Conservation (phyloP, 2,113 vertebrate genomes). For the Otis tarda region DNA sequence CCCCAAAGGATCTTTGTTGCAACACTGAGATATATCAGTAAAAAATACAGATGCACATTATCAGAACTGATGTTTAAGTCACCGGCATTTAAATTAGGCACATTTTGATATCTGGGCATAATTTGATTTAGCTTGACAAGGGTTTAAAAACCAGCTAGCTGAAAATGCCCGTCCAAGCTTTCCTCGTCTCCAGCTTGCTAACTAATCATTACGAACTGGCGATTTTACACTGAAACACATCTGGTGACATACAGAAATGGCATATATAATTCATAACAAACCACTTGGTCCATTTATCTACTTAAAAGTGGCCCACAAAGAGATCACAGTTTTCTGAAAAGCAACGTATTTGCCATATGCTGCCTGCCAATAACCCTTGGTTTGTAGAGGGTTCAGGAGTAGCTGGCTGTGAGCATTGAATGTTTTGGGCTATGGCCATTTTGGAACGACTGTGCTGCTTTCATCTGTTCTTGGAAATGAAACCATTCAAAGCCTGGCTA, state of each 20-base stretch:
- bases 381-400: constrained; percentile 43
- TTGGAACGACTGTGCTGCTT: constrained; percentile 20
- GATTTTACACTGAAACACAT: constrained; percentile 51
- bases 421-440: constrained; percentile 52
- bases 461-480: constrained; percentile 38
- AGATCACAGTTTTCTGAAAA: constrained; percentile 45
- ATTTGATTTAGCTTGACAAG: constrained; percentile 10
- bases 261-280: background rate
- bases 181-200: background rate
- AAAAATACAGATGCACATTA: constrained; percentile 14
- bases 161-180: background rate
- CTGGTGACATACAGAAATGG: constrained; percentile 23
- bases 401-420: constrained; percentile 7
- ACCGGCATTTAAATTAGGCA: background rate
- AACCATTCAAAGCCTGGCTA: background rate
- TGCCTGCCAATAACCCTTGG: constrained; percentile 40
- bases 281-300: constrained; percentile 20
- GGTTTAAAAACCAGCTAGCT: background rate
- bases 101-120: constrained; percentile 10
- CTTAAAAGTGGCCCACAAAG: constrained; percentile 28
- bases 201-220: background rate
- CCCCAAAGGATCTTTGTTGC: background rate
- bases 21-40: background rate
- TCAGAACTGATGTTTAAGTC: background rate
- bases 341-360: constrained; percentile 31